These are phyloP conservation scores for Steromphala cineraria DNA, from an alignment of 2,888 invertebrate species.

Conservation along the genomic window DNA sequence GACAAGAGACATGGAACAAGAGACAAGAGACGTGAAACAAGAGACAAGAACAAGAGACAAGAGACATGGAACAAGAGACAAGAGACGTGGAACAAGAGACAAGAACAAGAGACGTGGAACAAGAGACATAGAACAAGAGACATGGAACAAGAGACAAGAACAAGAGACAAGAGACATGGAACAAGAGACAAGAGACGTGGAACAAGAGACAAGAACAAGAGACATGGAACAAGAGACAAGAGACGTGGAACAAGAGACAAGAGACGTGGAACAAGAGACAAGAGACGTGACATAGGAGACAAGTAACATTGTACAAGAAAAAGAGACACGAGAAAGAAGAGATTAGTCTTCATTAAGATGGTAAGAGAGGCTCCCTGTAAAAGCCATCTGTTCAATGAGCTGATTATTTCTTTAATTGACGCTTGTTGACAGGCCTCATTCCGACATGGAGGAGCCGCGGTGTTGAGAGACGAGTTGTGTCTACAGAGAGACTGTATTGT, in stretches of 20 bases:
- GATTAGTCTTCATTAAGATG: not conserved
- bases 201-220: not conserved
- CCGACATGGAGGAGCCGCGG: not conserved
- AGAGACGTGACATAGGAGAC: not conserved
- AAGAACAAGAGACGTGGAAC: not conserved
- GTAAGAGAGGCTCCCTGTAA: not conserved
- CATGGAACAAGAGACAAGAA: not conserved
- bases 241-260: not conserved
- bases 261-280: not conserved
- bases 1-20: not conserved
- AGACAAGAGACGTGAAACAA: not conserved
- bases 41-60: not conserved
- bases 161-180: not conserved
- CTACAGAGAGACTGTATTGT: not conserved
- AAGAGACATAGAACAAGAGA: not conserved
- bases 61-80: not conserved
- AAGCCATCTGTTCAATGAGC: too few species aligned
- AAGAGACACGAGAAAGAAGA: not conserved
- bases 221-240: not conserved
- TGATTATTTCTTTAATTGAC: constrained; percentile 4
- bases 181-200: not conserved
- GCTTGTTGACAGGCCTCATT: constrained; percentile 6
- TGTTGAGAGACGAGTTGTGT: not conserved
- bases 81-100: not conserved
- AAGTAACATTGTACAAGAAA: too few species aligned